Evolutionary conservation across 2,888 invertebrate species (phyloP).

Genomic region (Sepiola atlantica): DNA sequence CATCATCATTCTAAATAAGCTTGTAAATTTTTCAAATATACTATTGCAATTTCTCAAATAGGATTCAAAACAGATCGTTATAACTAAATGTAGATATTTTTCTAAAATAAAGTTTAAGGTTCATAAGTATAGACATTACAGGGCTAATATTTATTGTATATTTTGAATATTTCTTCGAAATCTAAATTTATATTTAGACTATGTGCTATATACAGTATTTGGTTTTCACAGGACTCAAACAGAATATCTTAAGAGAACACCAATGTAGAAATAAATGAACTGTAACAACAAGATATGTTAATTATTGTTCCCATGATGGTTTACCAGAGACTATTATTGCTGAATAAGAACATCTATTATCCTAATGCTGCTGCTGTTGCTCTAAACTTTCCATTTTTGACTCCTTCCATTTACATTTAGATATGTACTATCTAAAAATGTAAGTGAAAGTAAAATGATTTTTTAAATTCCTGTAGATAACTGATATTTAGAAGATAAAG

Average conservation of each 20-base stretch:
- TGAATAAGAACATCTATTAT: background rate
- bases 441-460: background rate
- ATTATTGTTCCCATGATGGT: slow-evolving; percentile 2
- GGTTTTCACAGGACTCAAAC: background rate
- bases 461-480: background rate
- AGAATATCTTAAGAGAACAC: background rate
- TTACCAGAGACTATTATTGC: background rate
- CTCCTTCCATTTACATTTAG: background rate
- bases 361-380: background rate
- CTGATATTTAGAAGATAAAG: background rate
- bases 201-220: background rate
- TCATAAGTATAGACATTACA: background rate
- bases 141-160: background rate
- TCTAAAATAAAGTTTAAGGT: background rate
- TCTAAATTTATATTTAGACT: background rate
- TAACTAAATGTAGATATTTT: background rate
- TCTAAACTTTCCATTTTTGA: background rate
- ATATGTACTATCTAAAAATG: background rate
- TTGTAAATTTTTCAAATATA: background rate
- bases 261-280: background rate
- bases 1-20: background rate
- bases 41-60: background rate
- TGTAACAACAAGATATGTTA: slow-evolving; percentile 4
- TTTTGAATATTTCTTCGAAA: background rate
- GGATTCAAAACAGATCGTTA: background rate